Evolutionary conservation across 1,140 invertebrate genomes (phyloP).

Genomic region (Eueides isabella): DNA sequence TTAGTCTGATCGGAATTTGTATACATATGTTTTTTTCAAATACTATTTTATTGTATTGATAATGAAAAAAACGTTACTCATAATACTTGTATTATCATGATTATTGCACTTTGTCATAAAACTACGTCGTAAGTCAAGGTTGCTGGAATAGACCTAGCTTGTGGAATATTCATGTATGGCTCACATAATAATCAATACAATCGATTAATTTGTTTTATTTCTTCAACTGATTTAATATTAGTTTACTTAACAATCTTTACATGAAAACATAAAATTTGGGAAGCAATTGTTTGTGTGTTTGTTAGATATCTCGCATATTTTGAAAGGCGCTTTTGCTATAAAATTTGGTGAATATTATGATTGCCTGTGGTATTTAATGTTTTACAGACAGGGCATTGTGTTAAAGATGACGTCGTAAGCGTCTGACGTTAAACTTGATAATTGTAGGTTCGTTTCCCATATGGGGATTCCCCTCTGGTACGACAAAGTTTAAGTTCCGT

Average conservation of each 20-base stretch:
- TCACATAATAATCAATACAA: constrained; percentile 7
- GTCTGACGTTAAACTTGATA: no score
- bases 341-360: background rate
- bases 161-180: background rate
- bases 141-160: background rate
- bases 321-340: background rate
- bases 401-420: no score
- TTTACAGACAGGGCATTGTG: no score
- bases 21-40: no score
- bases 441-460: no score
- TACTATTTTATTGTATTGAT: no score
- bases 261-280: background rate
- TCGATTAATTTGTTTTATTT: constrained; percentile 23
- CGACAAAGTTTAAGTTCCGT: no score
- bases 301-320: background rate
- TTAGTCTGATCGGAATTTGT: no score
- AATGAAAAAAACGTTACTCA: no score
- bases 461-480: no score
- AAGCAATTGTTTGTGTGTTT: background rate
- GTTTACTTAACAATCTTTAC: background rate
- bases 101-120: background rate
- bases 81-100: background rate
- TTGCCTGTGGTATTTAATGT: no score
- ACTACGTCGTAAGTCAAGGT: background rate
- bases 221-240: background rate